Evolutionary conservation across 2,113 vertebrate genomes (phyloP).

Genomic region (Atrichornis clamosus): DNA sequence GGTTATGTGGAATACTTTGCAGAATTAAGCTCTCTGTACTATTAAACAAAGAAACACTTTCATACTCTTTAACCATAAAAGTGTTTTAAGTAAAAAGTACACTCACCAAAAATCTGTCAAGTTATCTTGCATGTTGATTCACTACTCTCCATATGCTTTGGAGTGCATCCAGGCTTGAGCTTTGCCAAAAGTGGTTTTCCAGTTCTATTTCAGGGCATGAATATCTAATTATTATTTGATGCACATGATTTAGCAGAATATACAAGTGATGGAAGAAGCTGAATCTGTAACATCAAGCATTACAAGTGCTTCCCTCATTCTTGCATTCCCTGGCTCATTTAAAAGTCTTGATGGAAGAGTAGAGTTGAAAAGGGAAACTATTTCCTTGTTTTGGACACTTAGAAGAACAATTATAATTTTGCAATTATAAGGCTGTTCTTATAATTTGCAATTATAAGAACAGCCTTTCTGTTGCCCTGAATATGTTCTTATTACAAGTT

Average conservation of each 20-base stretch:
- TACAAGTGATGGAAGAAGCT: slow-evolving; percentile 56
- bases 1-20: neutral
- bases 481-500: neutral
- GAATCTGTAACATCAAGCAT: slow-evolving; percentile 33
- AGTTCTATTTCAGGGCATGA: slow-evolving; percentile 61
- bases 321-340: slow-evolving; percentile 21
- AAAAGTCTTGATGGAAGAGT: neutral
- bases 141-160: slow-evolving; percentile 53
- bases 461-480: neutral
- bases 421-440: no score
- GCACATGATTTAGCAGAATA: slow-evolving; percentile 47
- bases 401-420: neutral
- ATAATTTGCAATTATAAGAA: no score
- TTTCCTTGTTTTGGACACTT: neutral
- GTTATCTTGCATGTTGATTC: slow-evolving; percentile 28
- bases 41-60: neutral
- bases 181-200: slow-evolving; percentile 70
- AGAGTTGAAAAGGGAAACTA: neutral
- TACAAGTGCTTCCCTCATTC: slow-evolving; percentile 29
- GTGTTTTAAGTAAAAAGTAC: slow-evolving; percentile 22
- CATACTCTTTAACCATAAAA: neutral
- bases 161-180: slow-evolving; percentile 62
- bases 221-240: slow-evolving; percentile 72
- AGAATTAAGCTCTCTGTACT: neutral
- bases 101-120: slow-evolving; percentile 29